phyloP scores from a whole-genome alignment of 2,888 invertebrate species.

The Ametastegia equiseti region DNA sequence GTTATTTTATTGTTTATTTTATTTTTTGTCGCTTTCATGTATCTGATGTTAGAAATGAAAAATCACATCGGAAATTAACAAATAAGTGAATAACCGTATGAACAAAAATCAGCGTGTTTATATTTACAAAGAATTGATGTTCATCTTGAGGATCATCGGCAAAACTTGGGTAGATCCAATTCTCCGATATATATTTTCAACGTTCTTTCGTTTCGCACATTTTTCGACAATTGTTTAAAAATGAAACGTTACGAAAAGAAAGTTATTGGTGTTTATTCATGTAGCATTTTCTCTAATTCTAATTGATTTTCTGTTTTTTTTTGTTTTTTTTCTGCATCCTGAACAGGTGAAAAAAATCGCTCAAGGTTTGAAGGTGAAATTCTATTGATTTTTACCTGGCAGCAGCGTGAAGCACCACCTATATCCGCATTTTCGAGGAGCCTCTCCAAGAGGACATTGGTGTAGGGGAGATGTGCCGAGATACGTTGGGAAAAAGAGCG shows the following conservation, averaged over 20 bases:
- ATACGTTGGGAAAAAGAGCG: constrained; percentile 22
- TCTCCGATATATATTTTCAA: not conserved
- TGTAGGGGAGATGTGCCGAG: constrained; percentile 51
- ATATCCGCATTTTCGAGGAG: constrained; percentile 61
- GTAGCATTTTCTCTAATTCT: not conserved
- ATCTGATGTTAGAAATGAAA: not conserved
- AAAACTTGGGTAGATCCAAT: not conserved
- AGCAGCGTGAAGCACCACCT: constrained; percentile 70
- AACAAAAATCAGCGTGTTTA: not conserved
- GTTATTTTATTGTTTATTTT: not conserved
- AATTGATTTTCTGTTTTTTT: not conserved
- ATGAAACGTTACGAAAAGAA: not conserved
- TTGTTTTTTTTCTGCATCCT: not conserved
- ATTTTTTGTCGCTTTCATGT: not conserved
- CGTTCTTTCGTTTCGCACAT: not conserved
- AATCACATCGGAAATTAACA: not conserved
- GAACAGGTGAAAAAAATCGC: not conserved
- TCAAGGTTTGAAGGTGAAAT: not conserved
- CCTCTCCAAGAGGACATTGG: constrained; percentile 67
- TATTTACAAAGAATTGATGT: constrained; percentile 2
- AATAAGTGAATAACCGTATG: too few relatives aligned
- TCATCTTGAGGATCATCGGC: not conserved
- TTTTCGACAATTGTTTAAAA: too few relatives aligned
- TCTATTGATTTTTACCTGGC: constrained; percentile 54
- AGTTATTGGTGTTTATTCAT: not conserved